These are phyloP conservation scores for Microchirus variegatus DNA, from an alignment of 2,797 vertebrate species.

Conservation along the genomic window DNA sequence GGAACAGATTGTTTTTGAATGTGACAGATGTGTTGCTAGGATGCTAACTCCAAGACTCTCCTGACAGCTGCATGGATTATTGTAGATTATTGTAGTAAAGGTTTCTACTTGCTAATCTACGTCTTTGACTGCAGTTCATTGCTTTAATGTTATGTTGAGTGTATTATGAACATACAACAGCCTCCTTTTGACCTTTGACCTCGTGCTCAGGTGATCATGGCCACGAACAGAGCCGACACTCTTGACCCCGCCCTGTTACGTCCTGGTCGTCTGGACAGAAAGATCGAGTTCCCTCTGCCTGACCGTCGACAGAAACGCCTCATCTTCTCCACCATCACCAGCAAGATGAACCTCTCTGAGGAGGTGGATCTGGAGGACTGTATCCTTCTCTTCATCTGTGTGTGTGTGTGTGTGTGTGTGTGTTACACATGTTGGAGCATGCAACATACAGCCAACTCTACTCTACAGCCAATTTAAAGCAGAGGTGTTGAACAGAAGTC, in stretches of 20 bases:
- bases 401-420: neutral
- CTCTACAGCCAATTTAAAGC: no score
- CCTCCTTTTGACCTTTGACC: slow-evolving; percentile 9
- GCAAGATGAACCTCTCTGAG: slow-evolving; percentile 96
- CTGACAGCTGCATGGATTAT: no score
- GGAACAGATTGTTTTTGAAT: no score
- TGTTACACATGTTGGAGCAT: neutral
- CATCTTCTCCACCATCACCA: slow-evolving; percentile 95
- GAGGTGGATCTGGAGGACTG: slow-evolving; percentile 96
- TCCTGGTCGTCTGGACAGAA: slow-evolving; percentile 91
- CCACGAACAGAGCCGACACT: slow-evolving; percentile 94
- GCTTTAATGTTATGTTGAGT: no score
- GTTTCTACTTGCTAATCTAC: no score
- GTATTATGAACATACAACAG: no score
- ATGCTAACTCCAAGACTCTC: no score
- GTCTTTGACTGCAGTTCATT: no score
- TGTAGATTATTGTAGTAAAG: no score
- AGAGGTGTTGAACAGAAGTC: no score
- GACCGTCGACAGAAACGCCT: slow-evolving; percentile 94
- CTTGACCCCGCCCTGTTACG: slow-evolving; percentile 92
- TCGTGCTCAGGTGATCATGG: slow-evolving; percentile 90
- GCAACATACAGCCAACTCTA: neutral
- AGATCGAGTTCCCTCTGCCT: slow-evolving; percentile 94
- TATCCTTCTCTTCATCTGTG: slow-evolving; percentile 81
- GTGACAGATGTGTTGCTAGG: no score